Conservation (phyloP, 1,140 invertebrate genomes). For the Pogonus chalceus region DNA sequence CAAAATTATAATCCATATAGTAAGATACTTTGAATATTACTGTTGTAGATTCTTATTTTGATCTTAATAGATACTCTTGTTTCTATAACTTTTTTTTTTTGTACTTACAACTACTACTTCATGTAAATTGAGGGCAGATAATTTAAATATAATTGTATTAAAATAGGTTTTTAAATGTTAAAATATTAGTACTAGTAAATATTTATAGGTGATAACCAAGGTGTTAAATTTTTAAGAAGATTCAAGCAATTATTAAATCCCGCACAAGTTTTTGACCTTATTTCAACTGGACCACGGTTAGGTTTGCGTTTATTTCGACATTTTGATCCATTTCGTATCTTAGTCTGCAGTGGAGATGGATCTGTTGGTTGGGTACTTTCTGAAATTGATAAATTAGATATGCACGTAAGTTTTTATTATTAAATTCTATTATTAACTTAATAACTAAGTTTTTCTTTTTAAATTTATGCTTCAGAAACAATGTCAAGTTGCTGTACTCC, state of each 20-base stretch:
- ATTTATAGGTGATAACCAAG: conserved; percentile 80
- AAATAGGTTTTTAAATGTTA: too few relatives aligned
- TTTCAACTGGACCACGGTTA: conserved; percentile 72
- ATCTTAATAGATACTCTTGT: too few relatives aligned
- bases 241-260: conserved; percentile 96
- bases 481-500: conserved; percentile 84
- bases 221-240: conserved; percentile 88
- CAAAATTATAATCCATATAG: too few relatives aligned
- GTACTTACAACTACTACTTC: too few relatives aligned
- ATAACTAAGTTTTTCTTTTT: too few relatives aligned
- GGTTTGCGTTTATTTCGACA: conserved; percentile 80
- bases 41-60: too few relatives aligned
- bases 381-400: conserved; percentile 82
- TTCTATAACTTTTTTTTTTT: not conserved
- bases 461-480: conserved; percentile 53
- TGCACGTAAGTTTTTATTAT: conserved; percentile 66
- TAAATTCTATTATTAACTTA: too few relatives aligned
- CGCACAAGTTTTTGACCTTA: conserved; percentile 95
- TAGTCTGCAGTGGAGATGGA: conserved; percentile 89
- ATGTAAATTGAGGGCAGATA: too few relatives aligned
- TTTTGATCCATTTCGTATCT: conserved; percentile 83
- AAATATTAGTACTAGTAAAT: too few relatives aligned
- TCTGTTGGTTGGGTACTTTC: conserved; percentile 91
- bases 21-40: too few relatives aligned
- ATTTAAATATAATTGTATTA: not conserved